These are phyloP conservation scores for Eremobia ochroleuca DNA, from an alignment of 2,888 invertebrate species.

Conservation along the genomic window DNA sequence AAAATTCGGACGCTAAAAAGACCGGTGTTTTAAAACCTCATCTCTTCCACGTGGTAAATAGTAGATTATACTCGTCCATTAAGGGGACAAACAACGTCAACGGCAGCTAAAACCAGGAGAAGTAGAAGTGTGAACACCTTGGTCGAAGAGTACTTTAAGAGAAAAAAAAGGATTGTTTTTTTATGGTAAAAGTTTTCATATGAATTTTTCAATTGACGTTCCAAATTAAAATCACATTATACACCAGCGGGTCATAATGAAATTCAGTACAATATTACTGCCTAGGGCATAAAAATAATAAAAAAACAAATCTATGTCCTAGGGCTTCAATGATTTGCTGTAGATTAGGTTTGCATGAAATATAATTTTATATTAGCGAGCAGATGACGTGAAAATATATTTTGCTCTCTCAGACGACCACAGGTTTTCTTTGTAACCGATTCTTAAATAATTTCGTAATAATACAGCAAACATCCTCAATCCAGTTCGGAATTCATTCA, in stretches of 20 bases:
- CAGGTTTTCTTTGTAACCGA: neutral
- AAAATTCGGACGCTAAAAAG: neutral
- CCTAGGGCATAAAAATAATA: too few species aligned
- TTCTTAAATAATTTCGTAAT: slow-evolving; percentile 14
- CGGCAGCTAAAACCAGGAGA: too few species aligned
- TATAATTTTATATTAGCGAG: neutral
- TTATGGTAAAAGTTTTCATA: neutral
- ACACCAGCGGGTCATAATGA: neutral
- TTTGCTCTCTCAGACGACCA: neutral
- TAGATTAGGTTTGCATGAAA: neutral
- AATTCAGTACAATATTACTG: neutral
- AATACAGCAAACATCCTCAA: slow-evolving; percentile 18
- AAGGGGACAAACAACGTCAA: too few species aligned
- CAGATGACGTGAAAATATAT: neutral
- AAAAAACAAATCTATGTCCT: too few species aligned
- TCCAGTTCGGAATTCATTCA: slow-evolving; percentile 18
- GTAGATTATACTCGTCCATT: neutral
- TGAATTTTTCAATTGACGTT: neutral
- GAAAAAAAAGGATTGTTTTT: too few species aligned
- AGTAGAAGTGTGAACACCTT: too few species aligned
- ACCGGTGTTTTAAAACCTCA: neutral
- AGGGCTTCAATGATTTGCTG: neutral
- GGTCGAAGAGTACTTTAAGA: too few species aligned
- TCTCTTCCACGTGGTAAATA: neutral
- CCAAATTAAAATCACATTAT: neutral